Base-by-base conservation (phyloP, 2,797 vertebrate species). In the Florisuga fusca region DNA sequence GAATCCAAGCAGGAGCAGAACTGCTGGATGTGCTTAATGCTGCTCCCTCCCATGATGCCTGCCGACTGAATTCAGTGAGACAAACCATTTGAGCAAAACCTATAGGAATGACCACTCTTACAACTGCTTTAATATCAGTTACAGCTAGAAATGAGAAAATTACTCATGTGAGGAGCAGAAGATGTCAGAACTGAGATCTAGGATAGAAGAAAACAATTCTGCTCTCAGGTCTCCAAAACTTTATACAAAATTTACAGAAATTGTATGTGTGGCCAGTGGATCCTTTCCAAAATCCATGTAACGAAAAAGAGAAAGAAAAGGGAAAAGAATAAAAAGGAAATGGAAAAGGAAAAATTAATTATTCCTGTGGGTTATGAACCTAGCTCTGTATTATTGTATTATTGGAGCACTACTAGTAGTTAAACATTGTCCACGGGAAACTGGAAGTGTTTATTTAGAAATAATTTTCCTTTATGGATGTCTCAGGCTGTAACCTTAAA, bases 401-500 rank as follows among this genome's bases (percentile, higher is more conserved):
- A 23, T 50, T 23, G 1, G 27, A 87, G 51, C n/a, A 72, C 15
- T 57, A n/a, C 31, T 59, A 78, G 36, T 27, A 69, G 59, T 73
- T 88, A 82, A 93, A 51, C 6, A 29, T 62, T 4, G 3, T 86
- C 41, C 21, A 57, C n/a, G 19, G 29, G 45, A 78, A 92, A 43
- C 21, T 67, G 15, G 91, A 93, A 81, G 15, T 8, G 3, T 38
- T 87, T 6, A 43, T 93, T 95, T 91, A 91, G 66, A 68, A 81
- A 77, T 84, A 0, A 25, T 73, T 86, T 93, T 90, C 38, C 27
- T 79, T 75, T 80, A 66, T 29, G 82, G 69, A 89, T 63, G 66
- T 94, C 69, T 84, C 61, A 77, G 76, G 22, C 86, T 94, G 54
- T 79, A 89, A 46, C 38, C 94, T 94, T 95, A 95, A 96, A 95